A percentile compares a stretch with the other conserved stretches of the same genome.
phyloP scores from a whole-genome alignment of 2,797 vertebrate species.

The Natrix natrix region DNA sequence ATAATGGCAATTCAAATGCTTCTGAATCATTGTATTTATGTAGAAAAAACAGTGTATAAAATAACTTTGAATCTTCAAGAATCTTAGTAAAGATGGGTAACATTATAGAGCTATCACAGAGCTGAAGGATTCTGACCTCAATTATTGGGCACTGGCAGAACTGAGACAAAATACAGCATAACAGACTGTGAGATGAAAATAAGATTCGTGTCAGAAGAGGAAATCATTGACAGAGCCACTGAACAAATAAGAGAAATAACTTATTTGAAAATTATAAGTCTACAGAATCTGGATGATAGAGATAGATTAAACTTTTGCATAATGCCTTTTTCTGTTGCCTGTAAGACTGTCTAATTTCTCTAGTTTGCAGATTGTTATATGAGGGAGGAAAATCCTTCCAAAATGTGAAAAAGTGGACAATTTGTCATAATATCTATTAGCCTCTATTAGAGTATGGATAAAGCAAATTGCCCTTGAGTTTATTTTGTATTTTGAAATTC shows the following conservation, averaged over 20 bases:
- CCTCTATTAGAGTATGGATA: background rate
- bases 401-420: background rate
- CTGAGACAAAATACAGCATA: background rate
- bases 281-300: background rate
- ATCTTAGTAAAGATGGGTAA: background rate
- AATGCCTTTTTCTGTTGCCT: background rate
- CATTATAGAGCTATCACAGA: background rate
- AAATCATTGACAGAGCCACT: background rate
- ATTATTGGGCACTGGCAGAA: background rate
- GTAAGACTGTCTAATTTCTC: background rate
- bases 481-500: background rate
- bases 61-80: background rate
- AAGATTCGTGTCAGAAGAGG: background rate
- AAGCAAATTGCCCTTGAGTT: background rate
- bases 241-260: background rate
- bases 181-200: background rate
- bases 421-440: background rate
- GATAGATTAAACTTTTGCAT: background rate
- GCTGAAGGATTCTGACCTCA: background rate
- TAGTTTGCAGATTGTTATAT: background rate
- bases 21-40: background rate
- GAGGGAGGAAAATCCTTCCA: background rate
- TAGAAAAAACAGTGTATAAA: background rate
- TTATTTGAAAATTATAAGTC: background rate
- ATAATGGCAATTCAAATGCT: background rate